Percentiles rank a stretch among this genome's conserved stretches.
Evolutionary conservation across 2,888 invertebrate species (phyloP).

Genomic region (Thera obeliscata): DNA sequence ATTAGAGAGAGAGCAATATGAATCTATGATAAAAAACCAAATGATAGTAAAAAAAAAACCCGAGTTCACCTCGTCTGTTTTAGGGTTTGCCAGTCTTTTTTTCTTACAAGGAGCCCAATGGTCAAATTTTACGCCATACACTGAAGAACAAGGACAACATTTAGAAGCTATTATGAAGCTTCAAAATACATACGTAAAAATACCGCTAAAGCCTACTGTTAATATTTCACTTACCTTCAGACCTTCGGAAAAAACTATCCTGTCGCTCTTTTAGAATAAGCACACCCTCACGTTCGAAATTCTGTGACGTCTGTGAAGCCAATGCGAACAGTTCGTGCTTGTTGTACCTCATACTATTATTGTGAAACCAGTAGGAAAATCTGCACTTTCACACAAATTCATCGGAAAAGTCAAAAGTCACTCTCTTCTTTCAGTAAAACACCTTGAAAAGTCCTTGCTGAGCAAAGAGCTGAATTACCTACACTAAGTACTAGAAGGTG

Average conservation of each 20-base stretch:
- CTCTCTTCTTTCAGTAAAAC: slow-evolving; percentile 7
- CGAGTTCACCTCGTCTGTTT: too few species aligned
- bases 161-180: not conserved
- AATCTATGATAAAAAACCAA: too few species aligned
- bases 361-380: slow-evolving; percentile 5
- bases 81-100: too few species aligned
- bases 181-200: not conserved
- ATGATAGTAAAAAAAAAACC: too few species aligned
- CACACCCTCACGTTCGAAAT: slow-evolving; percentile 96
- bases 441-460: slow-evolving; percentile 1
- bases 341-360: slow-evolving; percentile 89
- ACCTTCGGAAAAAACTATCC: slow-evolving; percentile 95
- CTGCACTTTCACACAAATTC: slow-evolving; percentile 25
- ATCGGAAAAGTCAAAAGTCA: slow-evolving; percentile 15
- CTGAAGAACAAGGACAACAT: not conserved
- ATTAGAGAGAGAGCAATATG: too few species aligned
- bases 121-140: not conserved
- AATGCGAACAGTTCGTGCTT: slow-evolving; percentile 93
- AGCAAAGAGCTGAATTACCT: not conserved
- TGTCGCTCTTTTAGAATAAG: slow-evolving; percentile 94
- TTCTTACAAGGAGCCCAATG: too few species aligned
- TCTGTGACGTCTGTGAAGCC: slow-evolving; percentile 93
- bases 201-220: too few species aligned
- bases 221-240: slow-evolving; percentile 88
- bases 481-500: not conserved